Evolutionary conservation across 1,140 invertebrate species (phyloP).

Genomic region (Berghia stephanieae): DNA sequence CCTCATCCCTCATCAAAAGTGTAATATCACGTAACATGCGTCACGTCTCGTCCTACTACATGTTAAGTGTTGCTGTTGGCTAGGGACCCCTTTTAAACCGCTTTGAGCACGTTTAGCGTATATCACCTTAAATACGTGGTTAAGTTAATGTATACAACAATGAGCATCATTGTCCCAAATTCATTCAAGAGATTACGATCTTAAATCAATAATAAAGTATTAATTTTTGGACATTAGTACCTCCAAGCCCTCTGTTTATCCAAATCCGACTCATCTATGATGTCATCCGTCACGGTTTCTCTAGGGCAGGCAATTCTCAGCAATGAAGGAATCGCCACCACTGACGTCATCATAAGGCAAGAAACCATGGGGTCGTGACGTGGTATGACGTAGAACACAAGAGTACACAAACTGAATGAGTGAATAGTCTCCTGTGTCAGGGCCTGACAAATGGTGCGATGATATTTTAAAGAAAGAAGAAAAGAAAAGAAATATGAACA

Average conservation of each 20-base stretch:
- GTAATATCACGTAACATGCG: no score
- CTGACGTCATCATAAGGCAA: slow-evolving; percentile 40
- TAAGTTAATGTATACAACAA: no score
- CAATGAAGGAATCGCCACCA: slow-evolving; percentile 45
- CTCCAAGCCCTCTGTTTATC: not conserved
- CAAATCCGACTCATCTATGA: slow-evolving; percentile 7
- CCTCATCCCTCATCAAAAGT: no score
- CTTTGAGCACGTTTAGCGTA: no score
- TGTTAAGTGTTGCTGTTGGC: no score
- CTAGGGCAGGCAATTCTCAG: slow-evolving; percentile 44
- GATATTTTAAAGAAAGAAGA: not conserved
- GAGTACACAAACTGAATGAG: slow-evolving; percentile 51
- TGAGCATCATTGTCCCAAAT: no score
- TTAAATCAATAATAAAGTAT: no score
- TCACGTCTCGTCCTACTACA: no score
- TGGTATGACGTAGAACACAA: slow-evolving; percentile 60
- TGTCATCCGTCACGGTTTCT: not conserved
- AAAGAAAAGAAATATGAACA: not conserved
- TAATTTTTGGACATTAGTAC: not conserved
- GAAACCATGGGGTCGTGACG: slow-evolving; percentile 49
- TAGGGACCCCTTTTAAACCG: no score
- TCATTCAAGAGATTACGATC: no score
- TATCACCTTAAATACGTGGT: no score
- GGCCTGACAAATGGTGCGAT: no score
- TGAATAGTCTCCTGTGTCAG: slow-evolving; percentile 55